These are phyloP conservation scores for Stenchaetothrips biformis DNA, from an alignment of 2,888 invertebrate species.

Conservation along the genomic window DNA sequence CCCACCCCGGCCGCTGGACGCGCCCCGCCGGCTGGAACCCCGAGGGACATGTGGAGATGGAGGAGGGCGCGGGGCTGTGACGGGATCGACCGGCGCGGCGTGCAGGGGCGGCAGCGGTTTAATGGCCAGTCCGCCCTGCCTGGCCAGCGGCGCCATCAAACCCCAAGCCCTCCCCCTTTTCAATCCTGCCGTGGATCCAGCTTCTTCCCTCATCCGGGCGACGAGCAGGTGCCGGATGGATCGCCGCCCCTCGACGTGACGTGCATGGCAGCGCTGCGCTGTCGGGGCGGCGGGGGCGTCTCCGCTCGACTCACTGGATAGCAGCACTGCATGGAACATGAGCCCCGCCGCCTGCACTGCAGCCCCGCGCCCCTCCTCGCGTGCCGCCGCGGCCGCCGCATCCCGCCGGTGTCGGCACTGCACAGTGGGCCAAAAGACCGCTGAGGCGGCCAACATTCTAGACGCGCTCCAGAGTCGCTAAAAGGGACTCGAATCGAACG, in stretches of 20 bases:
- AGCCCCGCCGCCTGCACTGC: not conserved
- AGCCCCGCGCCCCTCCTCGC: not conserved
- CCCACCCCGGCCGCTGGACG: not conserved
- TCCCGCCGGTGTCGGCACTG: too few species aligned
- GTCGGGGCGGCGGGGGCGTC: not conserved
- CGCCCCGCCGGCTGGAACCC: not conserved
- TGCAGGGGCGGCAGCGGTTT: not conserved
- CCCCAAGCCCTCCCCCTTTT: not conserved
- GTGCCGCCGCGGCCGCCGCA: not conserved
- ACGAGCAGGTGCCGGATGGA: not conserved
- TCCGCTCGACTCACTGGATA: not conserved
- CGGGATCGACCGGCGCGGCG: not conserved
- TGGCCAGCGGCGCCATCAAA: not conserved
- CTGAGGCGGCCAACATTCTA: too few species aligned
- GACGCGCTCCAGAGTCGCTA: too few species aligned
- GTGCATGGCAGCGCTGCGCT: not conserved
- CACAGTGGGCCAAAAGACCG: too few species aligned
- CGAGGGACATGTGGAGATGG: not conserved
- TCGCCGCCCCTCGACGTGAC: not conserved
- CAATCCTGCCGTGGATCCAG: not conserved
- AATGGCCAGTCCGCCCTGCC: not conserved
- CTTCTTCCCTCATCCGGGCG: not conserved
- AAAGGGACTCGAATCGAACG: too few species aligned
- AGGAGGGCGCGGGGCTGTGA: not conserved
- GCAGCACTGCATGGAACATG: not conserved